Conservation (phyloP, 1,140 invertebrate genomes). For the Phymorhynchus buccinoides region DNA sequence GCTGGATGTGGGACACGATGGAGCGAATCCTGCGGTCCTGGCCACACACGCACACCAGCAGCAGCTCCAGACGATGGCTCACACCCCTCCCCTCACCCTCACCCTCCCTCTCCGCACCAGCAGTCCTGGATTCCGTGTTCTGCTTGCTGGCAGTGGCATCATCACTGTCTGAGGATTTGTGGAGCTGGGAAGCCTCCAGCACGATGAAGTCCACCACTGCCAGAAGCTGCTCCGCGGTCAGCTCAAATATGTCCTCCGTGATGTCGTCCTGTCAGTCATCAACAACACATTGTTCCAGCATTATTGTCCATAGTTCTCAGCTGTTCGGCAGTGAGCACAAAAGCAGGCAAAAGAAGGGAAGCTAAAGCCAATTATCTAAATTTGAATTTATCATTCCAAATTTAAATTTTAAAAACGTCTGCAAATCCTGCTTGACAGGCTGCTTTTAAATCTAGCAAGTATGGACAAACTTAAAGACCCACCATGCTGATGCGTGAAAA, state of each 20-base stretch:
- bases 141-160: not conserved
- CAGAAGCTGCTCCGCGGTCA: slow-evolving; percentile 66
- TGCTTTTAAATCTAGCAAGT: too few relatives aligned
- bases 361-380: too few relatives aligned
- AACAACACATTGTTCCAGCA: not conserved
- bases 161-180: not conserved
- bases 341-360: too few relatives aligned
- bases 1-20: slow-evolving; percentile 75
- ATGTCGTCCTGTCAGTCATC: slow-evolving; percentile 59
- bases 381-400: too few relatives aligned
- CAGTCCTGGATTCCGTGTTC: not conserved
- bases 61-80: slow-evolving; percentile 70
- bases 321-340: not conserved
- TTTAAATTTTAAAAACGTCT: too few relatives aligned
- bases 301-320: not conserved
- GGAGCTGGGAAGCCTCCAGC: slow-evolving; percentile 77
- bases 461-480: too few relatives aligned
- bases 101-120: slow-evolving; percentile 7
- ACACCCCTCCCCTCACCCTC: slow-evolving; percentile 1
- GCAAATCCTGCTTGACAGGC: too few relatives aligned
- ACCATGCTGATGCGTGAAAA: too few relatives aligned
- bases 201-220: slow-evolving; percentile 84
- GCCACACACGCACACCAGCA: slow-evolving; percentile 81
- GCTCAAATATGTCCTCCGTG: slow-evolving; percentile 71
- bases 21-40: slow-evolving; percentile 75